Evolutionary conservation across 2,888 invertebrate genomes (phyloP).

Genomic region (Melipona beecheii): DNA sequence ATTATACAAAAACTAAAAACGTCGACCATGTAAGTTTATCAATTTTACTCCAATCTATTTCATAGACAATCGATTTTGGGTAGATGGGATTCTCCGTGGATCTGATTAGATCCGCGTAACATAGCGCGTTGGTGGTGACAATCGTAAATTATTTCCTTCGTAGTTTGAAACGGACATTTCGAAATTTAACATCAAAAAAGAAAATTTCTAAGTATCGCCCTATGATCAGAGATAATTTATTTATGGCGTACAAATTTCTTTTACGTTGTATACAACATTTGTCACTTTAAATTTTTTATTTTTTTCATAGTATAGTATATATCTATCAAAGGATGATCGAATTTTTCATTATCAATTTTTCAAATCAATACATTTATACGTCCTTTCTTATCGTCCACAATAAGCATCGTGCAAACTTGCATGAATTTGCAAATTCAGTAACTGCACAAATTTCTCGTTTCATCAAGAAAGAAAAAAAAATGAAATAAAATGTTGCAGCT

Average conservation of each 20-base stretch:
- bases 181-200: not conserved
- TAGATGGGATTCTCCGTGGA: not conserved
- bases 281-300: slow-evolving; percentile 3
- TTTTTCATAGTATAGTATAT: not conserved
- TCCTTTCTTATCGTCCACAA: not conserved
- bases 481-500: not conserved
- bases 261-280: not conserved
- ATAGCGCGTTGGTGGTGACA: not conserved
- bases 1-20: slow-evolving; percentile 65
- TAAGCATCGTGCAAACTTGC: not conserved
- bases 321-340: not conserved
- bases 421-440: not conserved
- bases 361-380: not conserved
- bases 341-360: no score
- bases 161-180: not conserved
- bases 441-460: not conserved
- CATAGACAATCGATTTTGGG: not conserved
- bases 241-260: no score
- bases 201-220: not conserved
- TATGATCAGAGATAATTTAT: not conserved
- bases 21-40: slow-evolving; percentile 52
- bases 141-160: not conserved
- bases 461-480: no score
- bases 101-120: not conserved
- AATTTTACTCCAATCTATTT: slow-evolving; percentile 36